Percentiles rank a stretch among this genome's conserved stretches.
These are phyloP conservation scores for Petrocephalus zakoni DNA, from an alignment of 2,113 vertebrate species.

Conservation along the genomic window DNA sequence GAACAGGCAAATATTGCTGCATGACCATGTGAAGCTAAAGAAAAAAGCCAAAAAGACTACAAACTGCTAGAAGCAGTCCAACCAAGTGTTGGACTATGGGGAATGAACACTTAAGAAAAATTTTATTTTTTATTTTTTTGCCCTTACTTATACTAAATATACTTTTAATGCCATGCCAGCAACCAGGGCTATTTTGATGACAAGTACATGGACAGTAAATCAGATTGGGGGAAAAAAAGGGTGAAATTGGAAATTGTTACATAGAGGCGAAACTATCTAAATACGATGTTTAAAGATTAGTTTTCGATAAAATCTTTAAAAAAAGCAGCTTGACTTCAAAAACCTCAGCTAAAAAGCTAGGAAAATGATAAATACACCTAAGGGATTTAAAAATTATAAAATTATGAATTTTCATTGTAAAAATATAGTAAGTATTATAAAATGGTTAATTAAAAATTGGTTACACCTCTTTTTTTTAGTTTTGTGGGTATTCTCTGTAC, in stretches of 20 bases:
- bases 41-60: not conserved
- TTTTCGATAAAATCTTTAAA: not conserved
- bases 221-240: not conserved
- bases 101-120: no score
- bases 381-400: not conserved
- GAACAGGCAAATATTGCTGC: not conserved
- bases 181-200: not conserved
- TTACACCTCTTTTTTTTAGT: no score
- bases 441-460: not conserved
- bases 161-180: not conserved
- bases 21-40: not conserved
- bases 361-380: not conserved
- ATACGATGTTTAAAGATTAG: not conserved
- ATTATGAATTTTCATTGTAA: not conserved
- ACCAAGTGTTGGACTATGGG: no score
- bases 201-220: not conserved
- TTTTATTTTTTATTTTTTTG: no score
- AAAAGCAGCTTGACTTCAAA: no score
- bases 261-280: no score
- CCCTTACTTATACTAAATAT: no score
- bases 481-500: not conserved
- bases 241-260: not conserved
- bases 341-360: not conserved
- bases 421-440: not conserved
- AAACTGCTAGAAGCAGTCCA: not conserved